Conservation (phyloP, 2,888 invertebrate species). For the Auanema freiburgensis region DNA sequence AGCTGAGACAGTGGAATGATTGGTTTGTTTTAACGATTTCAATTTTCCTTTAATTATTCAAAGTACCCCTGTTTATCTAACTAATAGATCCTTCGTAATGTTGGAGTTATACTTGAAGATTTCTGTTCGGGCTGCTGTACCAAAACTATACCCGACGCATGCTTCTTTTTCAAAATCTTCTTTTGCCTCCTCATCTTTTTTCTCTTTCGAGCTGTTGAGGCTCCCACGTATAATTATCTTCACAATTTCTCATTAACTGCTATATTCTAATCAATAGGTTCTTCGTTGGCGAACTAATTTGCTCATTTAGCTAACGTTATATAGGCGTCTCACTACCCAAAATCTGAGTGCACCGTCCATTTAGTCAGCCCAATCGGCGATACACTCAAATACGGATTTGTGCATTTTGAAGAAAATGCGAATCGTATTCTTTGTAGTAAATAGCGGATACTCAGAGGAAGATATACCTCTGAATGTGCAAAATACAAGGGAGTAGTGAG, state of each 20-base stretch:
- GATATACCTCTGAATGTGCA: too few species aligned
- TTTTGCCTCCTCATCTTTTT: background rate
- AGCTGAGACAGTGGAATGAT: constrained; percentile 42
- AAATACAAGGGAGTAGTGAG: too few species aligned
- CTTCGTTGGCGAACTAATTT: background rate
- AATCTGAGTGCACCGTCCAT: too few species aligned
- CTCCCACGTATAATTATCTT: background rate
- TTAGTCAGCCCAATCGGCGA: too few species aligned
- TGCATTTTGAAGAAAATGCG: too few species aligned
- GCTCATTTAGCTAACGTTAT: too few species aligned
- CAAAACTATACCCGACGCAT: background rate
- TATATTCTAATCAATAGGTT: background rate
- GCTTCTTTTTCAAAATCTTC: background rate
- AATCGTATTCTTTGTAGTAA: too few species aligned
- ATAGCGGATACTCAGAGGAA: too few species aligned
- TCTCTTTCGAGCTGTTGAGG: too few species aligned
- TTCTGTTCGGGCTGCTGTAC: background rate
- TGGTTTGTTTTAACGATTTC: constrained; percentile 24
- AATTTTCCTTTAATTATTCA: background rate
- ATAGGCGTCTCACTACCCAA: too few species aligned
- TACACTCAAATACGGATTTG: too few species aligned
- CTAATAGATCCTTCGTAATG: background rate
- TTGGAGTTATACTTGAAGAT: background rate
- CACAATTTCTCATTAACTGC: background rate
- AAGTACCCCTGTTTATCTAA: background rate